Evolutionary conservation across 2,888 invertebrate genomes (phyloP), one percentile per base, ranked within the genome.

Genomic region (Coenonympha glycerion): DNA sequence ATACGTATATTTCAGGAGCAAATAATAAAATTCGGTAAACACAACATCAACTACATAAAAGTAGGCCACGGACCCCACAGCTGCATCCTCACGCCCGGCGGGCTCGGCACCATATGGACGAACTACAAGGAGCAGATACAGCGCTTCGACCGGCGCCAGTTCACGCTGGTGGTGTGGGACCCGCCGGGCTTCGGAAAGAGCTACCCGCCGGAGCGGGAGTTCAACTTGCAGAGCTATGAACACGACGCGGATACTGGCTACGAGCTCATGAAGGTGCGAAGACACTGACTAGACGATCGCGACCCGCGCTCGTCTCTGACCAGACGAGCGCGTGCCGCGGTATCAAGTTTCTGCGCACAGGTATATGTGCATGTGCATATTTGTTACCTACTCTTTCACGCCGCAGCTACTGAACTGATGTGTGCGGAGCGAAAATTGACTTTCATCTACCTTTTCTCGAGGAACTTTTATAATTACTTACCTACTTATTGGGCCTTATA

Each of bases 91-190:
- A 30, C 49, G 3, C 55, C 52, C 6, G 57, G 47, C 3, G 13
- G 3, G 2, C 22, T 57, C 5, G 55, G 55, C 13, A 39, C 52
- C 2, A 39, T 49, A 9, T 47, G 40, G 30, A 30, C 41, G 0
- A 13, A 49, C 26, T 55, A 22, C 6, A 22, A 44, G 56, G 91
- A 92, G 0, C 92, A 92, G 73, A 84, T 92, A 13, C 87, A 90
- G 55, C 74, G 89, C 59, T 69, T 92, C 6, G 80, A 90, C 64
- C 73, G 69, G 60, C 65, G 74, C 3, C 84, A 88, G 60, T 87
- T 90, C 52, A 89, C 89, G 1, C 56, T 90, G 6, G 66, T 90
- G 11, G 91, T 89, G 0, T 92, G 91, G 91, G 94, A 95, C 77
- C 93, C 94, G 0, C 91, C 44, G 3, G 57, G 57, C 1, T 55